Evolutionary conservation across 2,113 vertebrate genomes (phyloP).

Genomic region (Sialia sialis): DNA sequence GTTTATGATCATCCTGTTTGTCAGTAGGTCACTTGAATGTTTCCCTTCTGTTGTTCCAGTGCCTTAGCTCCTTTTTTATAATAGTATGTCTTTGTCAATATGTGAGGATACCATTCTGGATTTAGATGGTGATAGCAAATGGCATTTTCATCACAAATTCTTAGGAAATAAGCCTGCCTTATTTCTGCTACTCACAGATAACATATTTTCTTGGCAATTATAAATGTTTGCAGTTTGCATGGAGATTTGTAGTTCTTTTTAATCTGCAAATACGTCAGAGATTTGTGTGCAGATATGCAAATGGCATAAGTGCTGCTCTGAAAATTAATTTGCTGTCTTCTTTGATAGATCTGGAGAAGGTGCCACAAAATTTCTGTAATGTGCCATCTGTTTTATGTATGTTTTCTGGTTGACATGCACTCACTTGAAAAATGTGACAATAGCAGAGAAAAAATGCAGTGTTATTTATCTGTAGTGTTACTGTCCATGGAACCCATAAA

Average conservation of each 20-base stretch:
- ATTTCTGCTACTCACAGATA: background rate
- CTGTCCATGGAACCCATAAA: background rate
- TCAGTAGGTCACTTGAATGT: background rate
- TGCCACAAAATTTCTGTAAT: background rate
- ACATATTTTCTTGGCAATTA: background rate
- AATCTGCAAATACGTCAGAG: background rate
- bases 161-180: background rate
- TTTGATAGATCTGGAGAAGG: background rate
- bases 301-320: background rate
- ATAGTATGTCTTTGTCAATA: background rate
- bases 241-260: background rate
- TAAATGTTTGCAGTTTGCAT: background rate
- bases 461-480: background rate
- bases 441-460: background rate
- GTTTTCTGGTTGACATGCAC: background rate
- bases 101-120: background rate
- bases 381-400: background rate
- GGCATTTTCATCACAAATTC: background rate
- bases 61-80: background rate
- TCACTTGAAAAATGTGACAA: background rate
- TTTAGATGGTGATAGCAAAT: background rate
- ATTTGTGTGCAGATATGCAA: background rate
- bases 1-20: background rate
- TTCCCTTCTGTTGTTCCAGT: background rate
- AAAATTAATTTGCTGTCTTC: constrained; percentile 7